Evolutionary conservation across 2,797 vertebrate genomes (phyloP), one percentile per base, ranked within the genome.

Genomic region (Emys orbicularis): DNA sequence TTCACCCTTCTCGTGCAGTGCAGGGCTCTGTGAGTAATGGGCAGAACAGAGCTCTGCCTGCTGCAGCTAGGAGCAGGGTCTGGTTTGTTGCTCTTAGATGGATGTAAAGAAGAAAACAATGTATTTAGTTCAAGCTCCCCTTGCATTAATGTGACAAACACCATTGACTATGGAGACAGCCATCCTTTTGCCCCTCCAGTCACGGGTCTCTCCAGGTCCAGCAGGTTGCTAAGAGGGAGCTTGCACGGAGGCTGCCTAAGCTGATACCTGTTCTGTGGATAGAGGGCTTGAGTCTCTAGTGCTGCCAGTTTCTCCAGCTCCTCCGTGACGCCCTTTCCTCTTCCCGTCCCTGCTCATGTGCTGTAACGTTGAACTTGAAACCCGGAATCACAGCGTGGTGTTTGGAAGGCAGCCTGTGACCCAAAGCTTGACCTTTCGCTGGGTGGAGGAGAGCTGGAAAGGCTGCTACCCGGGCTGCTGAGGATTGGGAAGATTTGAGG

Each of bases 131-230:
- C 5, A 77, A 79, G 2, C 18, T 54, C 1, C 47, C 53, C 1
- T 1, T 52, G 3, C 2, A 8, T 65, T 82, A 54, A 54, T 0
- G 0, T 29, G 15, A 61, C 53, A 90, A 86, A 54, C 1, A 0
- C 29, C n/a, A 85, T 90, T 5, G 8, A 4, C 23, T 79, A 5
- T 3, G 72, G 47, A 74, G 57, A 44, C 4, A 44, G 79, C 21
- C 83, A 16, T 61, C 57, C 29, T 10, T 31, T 59, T 29, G 57
- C 29, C 27, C 57, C 29, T 59, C 29, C 6, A 61, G 29, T 34
- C 57, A 31, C 18, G 52, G 53, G 18, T 68, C 37, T 44, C 68
- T 21, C 65, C 27, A 52, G 83, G 12, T 2, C 9, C n/a, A 47
- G 6, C 21, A 56, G 41, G 44, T 52, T 44, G 8, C 80, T 77